A percentile compares a stretch with the other conserved stretches of the same genome.
Evolutionary conservation across 2,888 invertebrate genomes (phyloP).

Genomic region (Ypsolopha sequella): DNA sequence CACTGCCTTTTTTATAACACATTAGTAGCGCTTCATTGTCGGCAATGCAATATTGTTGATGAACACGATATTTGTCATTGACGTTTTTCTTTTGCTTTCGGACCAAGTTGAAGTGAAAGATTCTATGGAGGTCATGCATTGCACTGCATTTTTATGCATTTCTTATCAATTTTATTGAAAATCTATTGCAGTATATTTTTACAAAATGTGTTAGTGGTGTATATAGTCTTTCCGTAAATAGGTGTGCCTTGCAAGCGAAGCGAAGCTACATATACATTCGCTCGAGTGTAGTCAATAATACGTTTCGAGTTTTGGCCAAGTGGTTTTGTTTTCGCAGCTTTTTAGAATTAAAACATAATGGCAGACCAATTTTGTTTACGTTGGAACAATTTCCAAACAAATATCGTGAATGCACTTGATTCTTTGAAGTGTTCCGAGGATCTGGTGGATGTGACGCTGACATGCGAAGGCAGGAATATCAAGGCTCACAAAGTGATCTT

Average conservation of each 20-base stretch:
- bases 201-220: not conserved
- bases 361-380: slow-evolving; percentile 80
- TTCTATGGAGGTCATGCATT: slow-evolving; percentile 62
- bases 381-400: slow-evolving; percentile 81
- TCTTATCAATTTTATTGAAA: slow-evolving; percentile 10
- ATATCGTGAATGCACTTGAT: slow-evolving; percentile 77
- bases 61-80: not conserved
- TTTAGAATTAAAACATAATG: slow-evolving; percentile 27
- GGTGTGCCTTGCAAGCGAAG: not conserved
- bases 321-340: not conserved
- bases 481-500: slow-evolving; percentile 82
- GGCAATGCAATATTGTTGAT: not conserved
- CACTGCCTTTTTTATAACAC: not conserved
- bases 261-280: not conserved
- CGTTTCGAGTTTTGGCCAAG: not conserved
- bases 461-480: slow-evolving; percentile 78
- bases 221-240: not conserved
- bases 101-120: slow-evolving; percentile 35
- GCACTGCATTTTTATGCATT: slow-evolving; percentile 67
- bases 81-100: not conserved
- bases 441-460: slow-evolving; percentile 79
- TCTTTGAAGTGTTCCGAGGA: slow-evolving; percentile 77
- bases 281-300: not conserved
- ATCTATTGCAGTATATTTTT: not conserved
- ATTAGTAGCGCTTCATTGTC: not conserved